phyloP scores from a whole-genome alignment of 1,140 invertebrate species.

The Drosophila athabasca region DNA sequence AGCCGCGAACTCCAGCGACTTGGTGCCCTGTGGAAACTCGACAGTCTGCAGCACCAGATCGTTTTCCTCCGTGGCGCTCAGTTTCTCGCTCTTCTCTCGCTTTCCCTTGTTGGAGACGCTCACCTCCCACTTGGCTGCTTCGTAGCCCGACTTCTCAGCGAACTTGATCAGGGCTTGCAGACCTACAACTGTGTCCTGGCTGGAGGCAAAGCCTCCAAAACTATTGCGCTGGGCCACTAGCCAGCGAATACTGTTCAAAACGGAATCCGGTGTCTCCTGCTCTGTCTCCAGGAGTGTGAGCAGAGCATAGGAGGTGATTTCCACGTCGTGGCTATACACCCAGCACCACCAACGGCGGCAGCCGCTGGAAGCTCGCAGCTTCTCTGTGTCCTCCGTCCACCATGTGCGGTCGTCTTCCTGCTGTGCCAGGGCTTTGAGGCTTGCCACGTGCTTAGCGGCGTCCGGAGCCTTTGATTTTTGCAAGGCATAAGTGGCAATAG shows the following conservation, averaged over 20 bases:
- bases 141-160: constrained; percentile 82
- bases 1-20: constrained; percentile 86
- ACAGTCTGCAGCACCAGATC: constrained; percentile 70
- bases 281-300: constrained; percentile 87
- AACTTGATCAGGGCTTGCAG: constrained; percentile 87
- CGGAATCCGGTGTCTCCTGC: constrained; percentile 41
- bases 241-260: constrained; percentile 87
- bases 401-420: constrained; percentile 72
- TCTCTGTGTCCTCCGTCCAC: constrained; percentile 87
- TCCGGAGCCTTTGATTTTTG: constrained; percentile 88
- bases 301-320: constrained; percentile 91
- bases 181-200: constrained; percentile 88
- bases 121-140: constrained; percentile 63
- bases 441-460: constrained; percentile 49
- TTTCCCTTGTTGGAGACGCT: constrained; percentile 54
- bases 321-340: constrained; percentile 86
- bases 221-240: constrained; percentile 90
- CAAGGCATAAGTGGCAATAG: constrained; percentile 90
- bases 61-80: constrained; percentile 64
- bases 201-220: constrained; percentile 90
- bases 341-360: constrained; percentile 85
- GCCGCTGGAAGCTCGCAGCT: constrained; percentile 88
- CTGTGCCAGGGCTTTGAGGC: constrained; percentile 59
- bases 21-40: constrained; percentile 72
- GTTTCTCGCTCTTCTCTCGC: constrained; percentile 63